Base-by-base conservation (phyloP, 2,113 vertebrate species). In the Pachycephala philippinensis region DNA sequence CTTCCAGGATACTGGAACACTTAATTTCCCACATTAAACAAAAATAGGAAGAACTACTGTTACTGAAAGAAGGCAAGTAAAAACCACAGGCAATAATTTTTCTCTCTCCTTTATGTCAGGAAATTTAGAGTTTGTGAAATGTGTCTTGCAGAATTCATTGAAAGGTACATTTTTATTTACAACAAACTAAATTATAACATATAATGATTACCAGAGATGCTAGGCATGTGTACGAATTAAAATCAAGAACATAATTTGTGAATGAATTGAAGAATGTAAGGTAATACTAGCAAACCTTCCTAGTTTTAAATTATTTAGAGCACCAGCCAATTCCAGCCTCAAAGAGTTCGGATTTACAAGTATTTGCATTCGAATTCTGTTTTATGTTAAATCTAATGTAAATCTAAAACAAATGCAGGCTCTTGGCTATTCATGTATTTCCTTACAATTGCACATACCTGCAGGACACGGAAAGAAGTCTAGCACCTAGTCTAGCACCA, bases 351-450 rank as follows among this genome's bases (percentile, higher is more conserved):
- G 65, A 91, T 95, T 96, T 92, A 66, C 72, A 93, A 92, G 52
- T 87, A 94, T 92, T 92, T 95, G 72, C 93, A 88, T 92, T 71
- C 49, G 49, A 89, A 93, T 47, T 74, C 57, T 39, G 35, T 63
- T 95, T 81, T 56, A 74, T 21, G 15, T 33, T 89, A 87, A 84
- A 90, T 53, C 27, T 63, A 71, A 84, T 63, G 63, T 49, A 69
- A 84, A 90, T 84, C 71, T 56, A 90, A 90, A 83, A 56, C 71
- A 77, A 54, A 60, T 27, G 33, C 7, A 60, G 52, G 40, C 20
- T 89, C 47, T 81, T 54, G 33, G 45, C 28, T 89, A 52, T 22
- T 91, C 49, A 22, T 61, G 23, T 26, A 61, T 2, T 61, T 80
- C 50, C 81, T 86, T 44, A 39, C 20, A 90, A 77, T 3, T 33